Percentiles rank a stretch among this genome's conserved stretches.
phyloP scores from a whole-genome alignment of 2,797 vertebrate genomes.

The Sebastiscus albofasciatus region DNA sequence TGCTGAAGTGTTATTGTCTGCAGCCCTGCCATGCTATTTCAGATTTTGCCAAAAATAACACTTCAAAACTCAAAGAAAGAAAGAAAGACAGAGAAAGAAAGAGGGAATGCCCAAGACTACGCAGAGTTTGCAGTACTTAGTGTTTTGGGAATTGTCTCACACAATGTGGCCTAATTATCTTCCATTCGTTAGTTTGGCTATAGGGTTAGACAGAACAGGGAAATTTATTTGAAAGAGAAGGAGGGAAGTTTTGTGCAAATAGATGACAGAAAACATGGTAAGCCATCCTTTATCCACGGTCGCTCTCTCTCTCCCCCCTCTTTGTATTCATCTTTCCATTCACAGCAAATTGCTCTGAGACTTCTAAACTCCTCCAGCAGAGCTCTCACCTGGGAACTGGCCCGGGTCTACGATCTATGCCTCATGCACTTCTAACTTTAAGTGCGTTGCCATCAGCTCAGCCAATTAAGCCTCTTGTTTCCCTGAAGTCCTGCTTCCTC shows the following conservation, averaged over 20 bases:
- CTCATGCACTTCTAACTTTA: conserved; percentile 78
- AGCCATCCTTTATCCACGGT: conserved; percentile 61
- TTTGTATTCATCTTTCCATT: conserved; percentile 71
- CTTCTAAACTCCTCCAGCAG: conserved; percentile 76
- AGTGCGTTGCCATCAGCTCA: conserved; percentile 78
- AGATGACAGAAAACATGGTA: conserved; percentile 65
- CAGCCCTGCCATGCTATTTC: not conserved
- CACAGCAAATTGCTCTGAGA: conserved; percentile 85
- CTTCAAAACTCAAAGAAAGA: not conserved
- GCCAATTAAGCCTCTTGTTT: conserved; percentile 82
- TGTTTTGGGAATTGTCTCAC: conserved; percentile 47
- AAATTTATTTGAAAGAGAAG: conserved; percentile 19
- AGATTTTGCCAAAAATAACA: not conserved
- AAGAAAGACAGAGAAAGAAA: not conserved
- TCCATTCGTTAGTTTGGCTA: conserved; percentile 34
- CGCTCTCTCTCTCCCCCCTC: conserved; percentile 21
- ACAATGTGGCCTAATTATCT: conserved; percentile 69
- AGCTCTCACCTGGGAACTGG: conserved; percentile 81
- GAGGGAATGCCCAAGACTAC: not conserved
- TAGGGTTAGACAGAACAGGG: conserved; percentile 15
- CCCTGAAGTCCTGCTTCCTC: conserved; percentile 63
- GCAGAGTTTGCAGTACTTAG: conserved; percentile 19
- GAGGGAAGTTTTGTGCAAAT: conserved; percentile 57
- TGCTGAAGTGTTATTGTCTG: not conserved
- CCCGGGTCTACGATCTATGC: conserved; percentile 76